Percentiles rank a stretch among this genome's conserved stretches.
Conservation (phyloP, 2,888 invertebrate species). For the Napeogenes sylphis region DNA sequence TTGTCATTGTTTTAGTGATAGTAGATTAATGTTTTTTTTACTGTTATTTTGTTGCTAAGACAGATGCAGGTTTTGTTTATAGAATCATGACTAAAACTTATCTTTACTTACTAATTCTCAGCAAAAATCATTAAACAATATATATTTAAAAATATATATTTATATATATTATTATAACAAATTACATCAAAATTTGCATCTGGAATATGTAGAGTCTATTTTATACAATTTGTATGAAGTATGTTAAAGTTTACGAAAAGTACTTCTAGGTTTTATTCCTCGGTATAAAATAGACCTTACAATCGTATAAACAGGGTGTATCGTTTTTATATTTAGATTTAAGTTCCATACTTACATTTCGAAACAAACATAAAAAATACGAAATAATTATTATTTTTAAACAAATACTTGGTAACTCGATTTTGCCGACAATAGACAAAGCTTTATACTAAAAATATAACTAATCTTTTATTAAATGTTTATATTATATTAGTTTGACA, state of each 20-base stretch:
- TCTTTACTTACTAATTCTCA: slow-evolving; percentile 9
- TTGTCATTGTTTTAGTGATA: slow-evolving; percentile 27
- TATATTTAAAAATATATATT: too few relatives aligned
- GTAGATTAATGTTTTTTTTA: slow-evolving; percentile 29
- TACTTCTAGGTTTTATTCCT: background rate
- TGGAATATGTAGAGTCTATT: slow-evolving; percentile 19
- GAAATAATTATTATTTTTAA: background rate
- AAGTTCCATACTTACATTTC: slow-evolving; percentile 14
- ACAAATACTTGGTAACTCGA: background rate
- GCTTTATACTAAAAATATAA: too few relatives aligned
- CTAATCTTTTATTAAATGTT: too few relatives aligned
- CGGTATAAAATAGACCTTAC: slow-evolving; percentile 1
- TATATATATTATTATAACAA: background rate
- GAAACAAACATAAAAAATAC: background rate
- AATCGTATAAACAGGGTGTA: slow-evolving; percentile 34
- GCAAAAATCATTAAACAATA: background rate
- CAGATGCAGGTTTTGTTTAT: slow-evolving; percentile 28
- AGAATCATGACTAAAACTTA: slow-evolving; percentile 8
- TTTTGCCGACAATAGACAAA: background rate
- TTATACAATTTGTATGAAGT: background rate
- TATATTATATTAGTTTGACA: too few relatives aligned
- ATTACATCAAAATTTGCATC: slow-evolving; percentile 17
- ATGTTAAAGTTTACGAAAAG: background rate
- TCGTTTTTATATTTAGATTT: slow-evolving; percentile 22
- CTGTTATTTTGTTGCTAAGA: slow-evolving; percentile 30